phyloP scores from a whole-genome alignment of 2,797 vertebrate genomes.

The Gymnothorax reevesii region DNA sequence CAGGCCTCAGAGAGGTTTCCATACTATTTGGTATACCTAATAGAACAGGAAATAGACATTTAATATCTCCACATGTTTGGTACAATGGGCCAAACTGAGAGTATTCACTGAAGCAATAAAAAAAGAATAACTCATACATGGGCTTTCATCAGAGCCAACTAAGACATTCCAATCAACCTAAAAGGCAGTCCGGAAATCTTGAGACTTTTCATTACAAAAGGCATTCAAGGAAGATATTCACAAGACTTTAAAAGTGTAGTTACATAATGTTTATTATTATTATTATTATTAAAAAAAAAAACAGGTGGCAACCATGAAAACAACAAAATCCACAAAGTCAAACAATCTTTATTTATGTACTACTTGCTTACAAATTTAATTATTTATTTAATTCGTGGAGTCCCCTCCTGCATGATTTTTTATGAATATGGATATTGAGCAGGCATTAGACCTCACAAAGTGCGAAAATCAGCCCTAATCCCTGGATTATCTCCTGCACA shows the following conservation, averaged over 20 bases:
- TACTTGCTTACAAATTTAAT: background rate
- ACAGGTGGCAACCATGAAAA: background rate
- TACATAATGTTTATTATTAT: background rate
- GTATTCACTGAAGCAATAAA: no score
- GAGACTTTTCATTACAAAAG: background rate
- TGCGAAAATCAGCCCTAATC: conserved; percentile 41
- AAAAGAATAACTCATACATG: background rate
- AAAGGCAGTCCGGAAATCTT: background rate
- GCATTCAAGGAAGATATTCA: background rate
- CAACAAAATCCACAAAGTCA: background rate
- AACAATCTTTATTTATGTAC: background rate
- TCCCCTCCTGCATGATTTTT: conserved; percentile 24
- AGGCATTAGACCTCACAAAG: conserved; percentile 33
- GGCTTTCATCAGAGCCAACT: background rate
- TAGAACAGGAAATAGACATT: no score
- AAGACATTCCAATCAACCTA: background rate
- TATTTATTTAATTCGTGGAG: background rate
- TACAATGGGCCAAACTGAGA: no score
- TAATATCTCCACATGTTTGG: no score
- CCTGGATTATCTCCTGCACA: conserved; percentile 43
- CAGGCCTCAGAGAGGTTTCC: no score
- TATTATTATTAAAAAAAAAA: background rate
- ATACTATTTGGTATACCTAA: no score
- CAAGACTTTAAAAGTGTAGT: background rate
- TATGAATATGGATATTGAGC: conserved; percentile 32